Evolutionary conservation across 92 coral and sea anemone genomes (phyloP).

Genomic region (Epizoanthus rinbou): DNA sequence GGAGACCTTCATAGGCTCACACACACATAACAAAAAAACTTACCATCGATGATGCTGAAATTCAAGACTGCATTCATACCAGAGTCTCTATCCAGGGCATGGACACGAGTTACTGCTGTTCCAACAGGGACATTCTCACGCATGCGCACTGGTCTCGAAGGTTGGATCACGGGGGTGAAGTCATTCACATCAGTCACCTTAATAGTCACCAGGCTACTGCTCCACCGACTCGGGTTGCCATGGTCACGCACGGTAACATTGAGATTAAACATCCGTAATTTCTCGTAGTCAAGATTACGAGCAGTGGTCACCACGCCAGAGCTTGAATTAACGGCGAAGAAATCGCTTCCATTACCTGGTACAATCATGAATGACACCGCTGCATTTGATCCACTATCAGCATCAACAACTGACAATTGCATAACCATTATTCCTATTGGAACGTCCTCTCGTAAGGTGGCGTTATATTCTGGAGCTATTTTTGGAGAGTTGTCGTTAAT

Average conservation of each 20-base stretch:
- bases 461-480: constrained; percentile 13
- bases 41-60: constrained; percentile 56
- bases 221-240: constrained; percentile 50
- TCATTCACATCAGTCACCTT: constrained; percentile 61
- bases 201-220: constrained; percentile 30
- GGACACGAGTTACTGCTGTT: constrained; percentile 44
- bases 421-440: constrained; percentile 33
- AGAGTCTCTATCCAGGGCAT: constrained; percentile 61
- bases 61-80: constrained; percentile 56
- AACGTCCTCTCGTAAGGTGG: constrained; percentile 46
- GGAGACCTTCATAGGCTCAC: not conserved
- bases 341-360: constrained; percentile 42
- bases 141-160: constrained; percentile 47
- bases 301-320: constrained; percentile 47
- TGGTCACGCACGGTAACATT: constrained; percentile 54
- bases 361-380: constrained; percentile 43
- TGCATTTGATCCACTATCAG: constrained; percentile 55
- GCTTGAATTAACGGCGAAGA: constrained; percentile 29
- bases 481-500: constrained; percentile 59
- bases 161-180: constrained; percentile 47
- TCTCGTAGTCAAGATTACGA: constrained; percentile 45
- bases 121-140: constrained; percentile 56
- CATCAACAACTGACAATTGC: constrained; percentile 51
- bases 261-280: constrained; percentile 24
- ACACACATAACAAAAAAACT: not conserved